Evolutionary conservation across 2,797 vertebrate genomes (phyloP), one percentile per base, ranked within the genome.

Genomic region (Clamator glandarius): DNA sequence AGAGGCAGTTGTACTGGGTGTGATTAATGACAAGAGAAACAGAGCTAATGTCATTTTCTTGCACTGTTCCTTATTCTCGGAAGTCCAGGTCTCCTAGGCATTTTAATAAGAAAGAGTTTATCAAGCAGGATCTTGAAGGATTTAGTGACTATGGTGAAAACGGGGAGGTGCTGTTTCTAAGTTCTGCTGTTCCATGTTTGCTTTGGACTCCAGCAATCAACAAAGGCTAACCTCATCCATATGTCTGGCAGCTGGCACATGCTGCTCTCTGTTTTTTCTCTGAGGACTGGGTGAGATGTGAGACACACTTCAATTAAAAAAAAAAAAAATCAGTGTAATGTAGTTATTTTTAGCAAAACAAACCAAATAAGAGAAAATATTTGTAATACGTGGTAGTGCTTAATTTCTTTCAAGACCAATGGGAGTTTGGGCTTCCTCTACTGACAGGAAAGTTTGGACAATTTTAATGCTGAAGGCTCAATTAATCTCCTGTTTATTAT

Each of bases 381-480:
- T 61, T 46, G 28, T 68, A 87, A 86, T 54, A 75, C 8, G 46
- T 1, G 0, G 63, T 46, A 48, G 31, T 54, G 35, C n/a, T 80
- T 93, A 18, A 81, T 76, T 91, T 92, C 55, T 87, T 91, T 69
- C 79, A 91, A 87, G 94, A 80, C 12, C 17, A 85, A 51, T 78
- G 11, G 46, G 74, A 46, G 33, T 78, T 90, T 81, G 75, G 86
- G 64, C 80, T 89, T 94, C 58, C n/a, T 51, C 52, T 77, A 59
- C 7, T 46, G 66, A 84, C 14, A 42, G 57, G 35, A 36, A 63
- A 70, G 19, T 35, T 88, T 69, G 62, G 48, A 81, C 31, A 51
- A 33, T 48, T 77, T 79, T 82, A 77, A 93, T 28, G 63, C 31
- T 3, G 7, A 42, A 63, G 68, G 29, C 12, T 84, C 29, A 36